Base-by-base conservation (phyloP, 2,888 invertebrate species). In the Nemoura dubitans region DNA sequence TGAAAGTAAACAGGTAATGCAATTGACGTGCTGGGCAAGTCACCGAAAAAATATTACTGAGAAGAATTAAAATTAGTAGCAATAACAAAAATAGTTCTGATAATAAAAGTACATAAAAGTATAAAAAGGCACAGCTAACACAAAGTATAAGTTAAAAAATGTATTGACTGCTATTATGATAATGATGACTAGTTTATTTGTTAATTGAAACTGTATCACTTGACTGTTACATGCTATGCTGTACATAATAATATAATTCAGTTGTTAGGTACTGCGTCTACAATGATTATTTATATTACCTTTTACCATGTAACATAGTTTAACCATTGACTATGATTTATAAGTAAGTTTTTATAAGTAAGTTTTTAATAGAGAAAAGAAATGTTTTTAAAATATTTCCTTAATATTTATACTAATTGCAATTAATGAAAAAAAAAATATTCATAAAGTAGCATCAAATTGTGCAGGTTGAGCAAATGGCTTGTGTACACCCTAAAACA, bases 381-480 rank as follows among this genome's bases (percentile, higher is more conserved):
- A 59, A 59, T 59, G 21, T 1, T 36, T 36, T 59, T 59, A 59
- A 59, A 59, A 59, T 59, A 59, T 59, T 59, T 59, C 14, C 59
- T 59, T 21, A 21, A 16, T 59, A 59, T 14, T 7, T 59, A 21
- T 59, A 59, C 10, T 7, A 59, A 59, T 21, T 59, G 59, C 59
- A 59, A 59, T 59, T 14, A 59, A 59, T 59, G 59, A 59, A 59
- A 59, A 59, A 59, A 59, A 7, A 59, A 59, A 59, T 59, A 59
- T 59, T 59, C 59, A 59, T 59, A 59, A 59, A 59, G 59, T 59
- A 59, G 59, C 59, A 59, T 59, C 59, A 59, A 59, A 59, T 59
- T 59, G 59, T 59, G 59, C 59, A 59, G 59, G 59, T 59, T 59
- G 59, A 59, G 59, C 59, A 59, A 59, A 59, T 59, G 59, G 21